phyloP scores from a whole-genome alignment of 1,140 invertebrate genomes.

The Bombus ignitus region DNA sequence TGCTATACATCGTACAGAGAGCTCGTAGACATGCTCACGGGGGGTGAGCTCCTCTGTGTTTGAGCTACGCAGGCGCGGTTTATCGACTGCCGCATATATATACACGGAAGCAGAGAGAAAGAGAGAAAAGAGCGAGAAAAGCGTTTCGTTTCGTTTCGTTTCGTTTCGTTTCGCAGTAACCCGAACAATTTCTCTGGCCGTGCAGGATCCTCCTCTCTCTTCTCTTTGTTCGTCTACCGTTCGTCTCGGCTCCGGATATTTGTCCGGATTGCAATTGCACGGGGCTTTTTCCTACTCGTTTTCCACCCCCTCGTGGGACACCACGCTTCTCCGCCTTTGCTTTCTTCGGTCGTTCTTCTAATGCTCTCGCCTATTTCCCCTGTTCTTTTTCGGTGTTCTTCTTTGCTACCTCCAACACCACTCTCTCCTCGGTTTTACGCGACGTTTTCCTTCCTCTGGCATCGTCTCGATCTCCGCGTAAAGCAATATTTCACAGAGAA shows the following conservation, averaged over 20 bases:
- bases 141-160: conserved; percentile 41
- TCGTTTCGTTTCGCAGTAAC: conserved; percentile 67
- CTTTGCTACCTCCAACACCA: not conserved
- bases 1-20: conserved; percentile 38
- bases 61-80: conserved; percentile 71
- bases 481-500: conserved; percentile 65
- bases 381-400: not conserved
- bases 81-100: conserved; percentile 69
- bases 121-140: conserved; percentile 31
- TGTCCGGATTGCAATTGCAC: conserved; percentile 71
- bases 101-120: conserved; percentile 14
- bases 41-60: conserved; percentile 53
- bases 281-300: conserved; percentile 67
- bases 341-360: conserved; percentile 2
- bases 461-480: conserved; percentile 29
- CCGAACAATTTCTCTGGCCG: conserved; percentile 67
- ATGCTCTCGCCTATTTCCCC: not conserved
- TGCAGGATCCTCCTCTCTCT: conserved; percentile 6
- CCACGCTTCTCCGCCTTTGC: conserved; percentile 13
- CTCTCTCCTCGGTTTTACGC: conserved; percentile 1
- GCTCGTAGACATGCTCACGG: not conserved
- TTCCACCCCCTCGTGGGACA: conserved; percentile 37
- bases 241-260: conserved; percentile 69
- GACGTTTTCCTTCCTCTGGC: not conserved
- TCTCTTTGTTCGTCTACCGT: conserved; percentile 62